Evolutionary conservation across 2,113 vertebrate genomes (phyloP), one percentile per base, ranked within the genome.

Genomic region (Tyto alba): DNA sequence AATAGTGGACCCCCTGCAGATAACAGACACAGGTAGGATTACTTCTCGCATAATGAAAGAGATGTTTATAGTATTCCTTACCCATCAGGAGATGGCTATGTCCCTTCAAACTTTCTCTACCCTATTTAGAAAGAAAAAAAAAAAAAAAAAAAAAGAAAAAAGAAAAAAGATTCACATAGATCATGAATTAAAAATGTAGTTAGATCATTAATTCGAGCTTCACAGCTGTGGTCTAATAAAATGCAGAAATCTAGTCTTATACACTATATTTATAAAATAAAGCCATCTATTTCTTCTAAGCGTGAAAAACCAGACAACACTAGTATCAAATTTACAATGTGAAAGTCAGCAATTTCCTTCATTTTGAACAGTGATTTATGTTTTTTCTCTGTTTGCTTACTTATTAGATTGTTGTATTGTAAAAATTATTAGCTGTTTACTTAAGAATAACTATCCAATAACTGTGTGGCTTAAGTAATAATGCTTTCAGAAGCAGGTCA

Each of bases 181-280:
- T 32, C 8, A 48, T 0, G 0, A 32, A 34, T n/a, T 50, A 12
- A 52, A 75, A 73, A 50, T 29, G 4, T 47, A 40, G 2, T 41
- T 41, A 78, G 10, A 53, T 47, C 16, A 38, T 43, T 53, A 30
- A 72, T 87, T 72, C 19, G 72, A 57, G 53, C 26, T 71, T 77
- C 45, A 13, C 14, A 72, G 5, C 4, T 29, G 17, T 67, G 16
- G 4, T 34, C 59, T 77, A 82, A 77, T 30, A 59, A 48, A 55
- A 67, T 53, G 17, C 12, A 75, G 13, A 7, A 14, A 69, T 38
- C 20, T 57, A 62, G 23, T 74, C 13, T n/a, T 73, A 53, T 13
- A 41, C 4, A 19, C 16, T 68, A 38, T 4, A 38, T 34, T 34
- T 81, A 22, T 34, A 64, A 75, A 75, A 59, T 67, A 38, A 10